Conservation (phyloP, 1,140 invertebrate genomes). For the Belonocnema kinseyi region DNA sequence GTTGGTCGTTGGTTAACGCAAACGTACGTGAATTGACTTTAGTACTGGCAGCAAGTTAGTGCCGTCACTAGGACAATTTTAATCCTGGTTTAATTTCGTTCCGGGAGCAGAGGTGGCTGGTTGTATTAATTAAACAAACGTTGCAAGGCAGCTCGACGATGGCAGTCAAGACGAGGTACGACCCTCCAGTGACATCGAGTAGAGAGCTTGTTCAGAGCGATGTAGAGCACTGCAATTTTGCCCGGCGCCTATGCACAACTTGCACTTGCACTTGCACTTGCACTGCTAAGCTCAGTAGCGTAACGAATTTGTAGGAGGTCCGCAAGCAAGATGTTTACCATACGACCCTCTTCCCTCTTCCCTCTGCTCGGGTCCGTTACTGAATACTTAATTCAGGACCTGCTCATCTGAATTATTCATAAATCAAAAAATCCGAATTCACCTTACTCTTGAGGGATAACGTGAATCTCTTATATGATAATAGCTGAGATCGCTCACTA, state of each 20-base stretch:
- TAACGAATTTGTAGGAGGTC: slow-evolving; percentile 13
- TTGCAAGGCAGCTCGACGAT: slow-evolving; percentile 25
- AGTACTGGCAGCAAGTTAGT: slow-evolving; percentile 1
- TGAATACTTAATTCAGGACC: slow-evolving; percentile 4
- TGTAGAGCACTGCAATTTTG: slow-evolving; percentile 38
- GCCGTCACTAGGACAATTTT: slow-evolving; percentile 11
- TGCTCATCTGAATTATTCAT: slow-evolving; percentile 16
- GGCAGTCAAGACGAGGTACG: slow-evolving; percentile 36
- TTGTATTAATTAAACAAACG: slow-evolving; percentile 39
- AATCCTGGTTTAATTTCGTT: slow-evolving; percentile 23
- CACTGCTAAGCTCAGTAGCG: slow-evolving; percentile 6
- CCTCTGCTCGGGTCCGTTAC: slow-evolving; percentile 2
- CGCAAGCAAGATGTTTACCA: slow-evolving; percentile 11
- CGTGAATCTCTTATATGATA: slow-evolving; percentile 10
- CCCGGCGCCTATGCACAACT: slow-evolving; percentile 9
- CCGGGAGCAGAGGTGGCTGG: slow-evolving; percentile 4
- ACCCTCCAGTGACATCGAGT: slow-evolving; percentile 34
- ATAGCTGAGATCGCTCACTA: slow-evolving; percentile 4
- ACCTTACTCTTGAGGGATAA: not conserved
- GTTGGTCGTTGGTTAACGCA: not conserved
- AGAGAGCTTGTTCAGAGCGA: slow-evolving; percentile 34
- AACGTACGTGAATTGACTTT: slow-evolving; percentile 23
- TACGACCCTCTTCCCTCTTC: not conserved
- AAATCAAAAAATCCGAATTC: slow-evolving; percentile 1
- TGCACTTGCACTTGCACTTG: not conserved